phyloP scores from a whole-genome alignment of 2,113 vertebrate genomes.

The Leucopternis melanops region DNA sequence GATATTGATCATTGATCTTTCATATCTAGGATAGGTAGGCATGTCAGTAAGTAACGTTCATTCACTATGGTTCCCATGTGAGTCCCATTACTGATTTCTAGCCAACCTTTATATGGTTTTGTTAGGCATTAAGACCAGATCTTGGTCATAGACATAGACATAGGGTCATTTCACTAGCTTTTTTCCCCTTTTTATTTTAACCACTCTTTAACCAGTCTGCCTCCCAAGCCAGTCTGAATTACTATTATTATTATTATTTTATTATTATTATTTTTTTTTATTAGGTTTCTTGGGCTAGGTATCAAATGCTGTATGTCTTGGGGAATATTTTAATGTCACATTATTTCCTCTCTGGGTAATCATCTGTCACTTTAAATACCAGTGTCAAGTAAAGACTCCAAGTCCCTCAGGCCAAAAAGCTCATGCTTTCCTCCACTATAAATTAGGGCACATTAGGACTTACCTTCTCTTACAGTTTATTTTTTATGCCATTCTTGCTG shows the following conservation, averaged over 20 bases:
- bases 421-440: constrained; percentile 15
- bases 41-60: neutral
- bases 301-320: constrained; percentile 5
- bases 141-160: neutral
- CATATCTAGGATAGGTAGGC: neutral
- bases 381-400: constrained; percentile 19
- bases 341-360: constrained; percentile 44
- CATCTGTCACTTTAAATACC: constrained; percentile 49
- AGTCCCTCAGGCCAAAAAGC: constrained; percentile 53
- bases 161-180: neutral
- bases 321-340: constrained; percentile 53
- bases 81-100: neutral
- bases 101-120: neutral
- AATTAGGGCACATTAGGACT: constrained; percentile 15
- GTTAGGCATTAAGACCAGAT: neutral
- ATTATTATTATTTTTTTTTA: neutral
- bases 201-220: neutral
- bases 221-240: neutral
- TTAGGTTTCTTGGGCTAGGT: neutral
- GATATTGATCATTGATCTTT: neutral
- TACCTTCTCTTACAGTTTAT: neutral
- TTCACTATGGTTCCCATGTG: neutral
- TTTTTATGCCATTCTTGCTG: neutral
- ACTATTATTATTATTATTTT: neutral
- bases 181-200: neutral